These are phyloP conservation scores for Haliclona indistincta DNA, from an alignment of 37 sponge, comb jelly and placozoan genomes.

Conservation along the genomic window DNA sequence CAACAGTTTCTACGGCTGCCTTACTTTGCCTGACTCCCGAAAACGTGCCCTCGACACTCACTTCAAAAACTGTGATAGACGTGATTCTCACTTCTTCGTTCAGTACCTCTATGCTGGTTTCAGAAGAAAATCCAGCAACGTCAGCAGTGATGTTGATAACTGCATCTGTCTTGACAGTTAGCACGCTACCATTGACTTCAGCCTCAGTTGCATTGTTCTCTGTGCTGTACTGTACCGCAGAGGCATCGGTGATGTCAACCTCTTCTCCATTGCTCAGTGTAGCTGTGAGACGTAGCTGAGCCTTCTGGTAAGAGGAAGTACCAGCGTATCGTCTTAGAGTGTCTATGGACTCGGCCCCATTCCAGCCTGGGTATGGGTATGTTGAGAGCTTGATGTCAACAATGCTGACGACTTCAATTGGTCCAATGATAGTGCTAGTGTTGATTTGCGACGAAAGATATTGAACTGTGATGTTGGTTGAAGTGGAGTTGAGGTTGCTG, in stretches of 20 bases:
- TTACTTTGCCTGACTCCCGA: neutral
- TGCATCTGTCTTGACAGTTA: neutral
- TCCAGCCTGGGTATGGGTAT: slow-evolving; percentile 33
- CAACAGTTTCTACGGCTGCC: slow-evolving; percentile 10
- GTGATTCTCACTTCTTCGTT: slow-evolving; percentile 23
- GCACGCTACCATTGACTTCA: neutral
- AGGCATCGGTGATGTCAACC: slow-evolving; percentile 21
- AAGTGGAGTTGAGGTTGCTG: neutral
- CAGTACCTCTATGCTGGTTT: neutral
- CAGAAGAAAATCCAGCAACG: neutral
- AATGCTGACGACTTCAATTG: slow-evolving; percentile 37
- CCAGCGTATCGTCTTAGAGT: neutral
- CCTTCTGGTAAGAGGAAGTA: slow-evolving; percentile 32
- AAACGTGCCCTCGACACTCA: neutral
- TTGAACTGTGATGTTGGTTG: slow-evolving; percentile 12
- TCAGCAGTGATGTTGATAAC: slow-evolving; percentile 22
- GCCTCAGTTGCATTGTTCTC: neutral
- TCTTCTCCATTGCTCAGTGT: slow-evolving; percentile 21
- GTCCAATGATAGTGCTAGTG: neutral
- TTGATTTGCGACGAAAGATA: neutral
- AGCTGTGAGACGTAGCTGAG: slow-evolving; percentile 33
- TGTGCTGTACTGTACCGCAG: neutral
- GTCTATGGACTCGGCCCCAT: neutral
- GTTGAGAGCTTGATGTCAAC: slow-evolving; percentile 7
- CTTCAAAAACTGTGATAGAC: slow-evolving; percentile 19